phyloP scores from a whole-genome alignment of 2,888 invertebrate species.

The Phyllotreta cruciferae region DNA sequence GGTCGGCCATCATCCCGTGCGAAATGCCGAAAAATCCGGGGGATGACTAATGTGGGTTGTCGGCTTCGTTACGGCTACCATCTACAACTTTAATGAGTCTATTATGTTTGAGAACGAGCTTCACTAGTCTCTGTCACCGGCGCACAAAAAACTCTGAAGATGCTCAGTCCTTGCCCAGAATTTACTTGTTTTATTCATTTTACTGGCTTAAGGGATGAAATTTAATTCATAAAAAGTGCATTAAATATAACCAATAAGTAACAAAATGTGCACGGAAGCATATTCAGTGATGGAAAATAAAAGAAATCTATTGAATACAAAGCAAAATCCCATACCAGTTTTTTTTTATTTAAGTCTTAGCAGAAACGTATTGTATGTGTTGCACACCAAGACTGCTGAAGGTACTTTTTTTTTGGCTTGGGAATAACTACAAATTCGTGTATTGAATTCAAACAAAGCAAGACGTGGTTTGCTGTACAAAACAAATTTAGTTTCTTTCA shows the following conservation, averaged over 20 bases:
- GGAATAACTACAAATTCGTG: constrained; percentile 35
- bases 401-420: constrained; percentile 15
- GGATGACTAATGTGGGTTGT: constrained; percentile 58
- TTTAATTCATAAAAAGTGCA: no score
- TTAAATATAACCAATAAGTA: no score
- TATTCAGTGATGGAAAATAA: background rate
- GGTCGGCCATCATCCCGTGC: constrained; percentile 48
- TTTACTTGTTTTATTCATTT: no score
- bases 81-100: constrained; percentile 58
- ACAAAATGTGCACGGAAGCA: background rate
- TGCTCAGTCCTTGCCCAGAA: no score
- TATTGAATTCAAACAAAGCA: constrained; percentile 25
- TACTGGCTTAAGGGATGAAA: no score
- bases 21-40: constrained; percentile 50
- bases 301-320: background rate
- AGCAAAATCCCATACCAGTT: constrained; percentile 8
- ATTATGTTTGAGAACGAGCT: constrained; percentile 54
- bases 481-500: constrained; percentile 38
- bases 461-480: constrained; percentile 26
- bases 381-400: constrained; percentile 1
- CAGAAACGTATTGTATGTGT: background rate
- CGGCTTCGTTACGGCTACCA: constrained; percentile 53
- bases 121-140: constrained; percentile 36
- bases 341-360: constrained; percentile 7
- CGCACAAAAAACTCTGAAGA: background rate